phyloP scores from a whole-genome alignment of 2,113 vertebrate species.

The Microcebus griseorufus region DNA sequence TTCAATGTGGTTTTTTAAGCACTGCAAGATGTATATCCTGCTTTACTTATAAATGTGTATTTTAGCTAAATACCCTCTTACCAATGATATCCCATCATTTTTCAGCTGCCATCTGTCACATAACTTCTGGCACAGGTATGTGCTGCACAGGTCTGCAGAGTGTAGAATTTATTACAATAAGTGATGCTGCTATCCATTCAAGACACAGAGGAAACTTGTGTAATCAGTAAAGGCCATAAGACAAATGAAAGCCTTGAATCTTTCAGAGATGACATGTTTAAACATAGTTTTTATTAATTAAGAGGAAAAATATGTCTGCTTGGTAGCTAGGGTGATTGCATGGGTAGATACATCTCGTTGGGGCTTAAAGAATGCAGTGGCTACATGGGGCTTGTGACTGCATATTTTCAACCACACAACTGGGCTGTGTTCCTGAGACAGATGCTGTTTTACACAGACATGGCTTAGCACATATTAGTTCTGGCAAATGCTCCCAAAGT shows the following conservation, averaged over 20 bases:
- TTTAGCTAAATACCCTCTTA: conserved; percentile 62
- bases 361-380: conserved; percentile 18
- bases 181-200: conserved; percentile 53
- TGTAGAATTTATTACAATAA: conserved; percentile 55
- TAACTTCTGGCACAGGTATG: conserved; percentile 58
- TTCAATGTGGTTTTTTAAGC: conserved; percentile 49
- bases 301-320: conserved; percentile 33
- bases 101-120: conserved; percentile 55
- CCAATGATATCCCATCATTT: conserved; percentile 63
- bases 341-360: neutral
- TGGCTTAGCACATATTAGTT: neutral
- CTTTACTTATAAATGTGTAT: conserved; percentile 55
- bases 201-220: neutral
- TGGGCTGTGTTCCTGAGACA: conserved; percentile 46
- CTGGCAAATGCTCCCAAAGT: conserved; percentile 19
- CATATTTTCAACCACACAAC: neutral
- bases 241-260: neutral
- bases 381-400: neutral
- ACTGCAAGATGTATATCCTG: conserved; percentile 35
- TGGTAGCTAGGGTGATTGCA: conserved; percentile 26
- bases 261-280: conserved; percentile 25
- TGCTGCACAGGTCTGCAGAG: conserved; percentile 37
- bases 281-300: conserved; percentile 46
- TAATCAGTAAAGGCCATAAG: conserved; percentile 47
- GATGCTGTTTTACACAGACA: conserved; percentile 4